These are phyloP conservation scores for Thalassoma bifasciatum DNA, from an alignment of 2,113 vertebrate species.

Conservation along the genomic window DNA sequence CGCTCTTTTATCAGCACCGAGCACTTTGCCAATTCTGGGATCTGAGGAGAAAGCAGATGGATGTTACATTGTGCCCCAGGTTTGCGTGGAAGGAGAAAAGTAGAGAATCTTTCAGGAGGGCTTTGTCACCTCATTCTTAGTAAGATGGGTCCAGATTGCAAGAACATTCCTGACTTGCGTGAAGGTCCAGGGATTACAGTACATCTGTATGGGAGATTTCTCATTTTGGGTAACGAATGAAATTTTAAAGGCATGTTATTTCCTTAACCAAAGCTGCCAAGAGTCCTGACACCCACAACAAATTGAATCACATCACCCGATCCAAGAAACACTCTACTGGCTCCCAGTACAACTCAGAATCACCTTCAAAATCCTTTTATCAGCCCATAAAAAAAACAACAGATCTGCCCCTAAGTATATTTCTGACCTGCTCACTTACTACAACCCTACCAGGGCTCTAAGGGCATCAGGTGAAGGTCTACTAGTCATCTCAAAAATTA, in stretches of 20 bases:
- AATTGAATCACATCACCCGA: too few species aligned
- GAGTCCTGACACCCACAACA: too few species aligned
- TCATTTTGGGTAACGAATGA: not conserved
- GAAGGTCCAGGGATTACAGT: slow-evolving; percentile 70
- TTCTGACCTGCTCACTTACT: too few species aligned
- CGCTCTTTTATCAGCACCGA: slow-evolving; percentile 71
- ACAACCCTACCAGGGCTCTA: too few species aligned
- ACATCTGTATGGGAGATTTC: slow-evolving; percentile 48
- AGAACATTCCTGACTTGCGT: slow-evolving; percentile 56
- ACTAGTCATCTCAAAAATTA: too few species aligned
- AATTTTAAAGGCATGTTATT: not conserved
- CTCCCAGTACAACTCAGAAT: too few species aligned
- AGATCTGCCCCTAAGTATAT: too few species aligned
- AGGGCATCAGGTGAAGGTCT: too few species aligned
- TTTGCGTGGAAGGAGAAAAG: not conserved
- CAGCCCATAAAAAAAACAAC: too few species aligned
- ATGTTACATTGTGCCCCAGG: not conserved
- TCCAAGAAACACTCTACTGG: too few species aligned
- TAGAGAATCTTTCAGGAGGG: not conserved
- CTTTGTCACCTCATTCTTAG: slow-evolving; percentile 67
- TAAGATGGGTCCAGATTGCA: slow-evolving; percentile 69
- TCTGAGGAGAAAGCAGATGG: slow-evolving; percentile 35
- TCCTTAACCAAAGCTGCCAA: too few species aligned
- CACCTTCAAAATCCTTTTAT: too few species aligned
- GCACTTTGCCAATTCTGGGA: slow-evolving; percentile 65